A percentile compares a stretch with the other conserved stretches of the same genome.
Conservation (phyloP, 2,113 vertebrate genomes). For the Tapirus terrestris region DNA sequence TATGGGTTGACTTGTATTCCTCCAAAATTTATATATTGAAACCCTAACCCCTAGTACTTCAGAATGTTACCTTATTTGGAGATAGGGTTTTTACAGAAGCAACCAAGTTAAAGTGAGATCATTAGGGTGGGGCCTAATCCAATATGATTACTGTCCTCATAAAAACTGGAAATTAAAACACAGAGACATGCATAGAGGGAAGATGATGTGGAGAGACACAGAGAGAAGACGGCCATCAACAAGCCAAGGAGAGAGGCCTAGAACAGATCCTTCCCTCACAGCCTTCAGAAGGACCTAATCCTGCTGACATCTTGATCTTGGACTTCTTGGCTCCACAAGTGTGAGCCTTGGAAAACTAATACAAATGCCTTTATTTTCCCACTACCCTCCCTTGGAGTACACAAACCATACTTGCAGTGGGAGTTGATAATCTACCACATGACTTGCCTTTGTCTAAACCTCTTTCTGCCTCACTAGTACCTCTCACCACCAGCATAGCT, state of each 20-base stretch:
- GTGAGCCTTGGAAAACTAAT: background rate
- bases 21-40: background rate
- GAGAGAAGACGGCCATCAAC: background rate
- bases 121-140: background rate
- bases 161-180: background rate
- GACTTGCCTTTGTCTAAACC: background rate
- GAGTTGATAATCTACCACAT: background rate
- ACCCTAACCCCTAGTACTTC: background rate
- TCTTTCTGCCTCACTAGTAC: background rate
- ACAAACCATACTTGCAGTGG: background rate
- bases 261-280: background rate
- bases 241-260: background rate
- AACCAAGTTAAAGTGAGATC: background rate
- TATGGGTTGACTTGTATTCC: background rate
- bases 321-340: background rate
- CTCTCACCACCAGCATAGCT: background rate
- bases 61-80: background rate
- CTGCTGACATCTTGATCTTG: background rate
- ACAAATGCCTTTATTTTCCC: background rate
- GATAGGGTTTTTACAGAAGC: background rate
- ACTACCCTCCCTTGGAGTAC: background rate
- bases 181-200: background rate
- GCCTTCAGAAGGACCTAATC: background rate
- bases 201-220: background rate
- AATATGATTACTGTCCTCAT: background rate